A percentile compares a stretch with the other conserved stretches of the same genome.
Evolutionary conservation across 2,113 vertebrate species (phyloP).

Genomic region (Aspidoscelis tigris): DNA sequence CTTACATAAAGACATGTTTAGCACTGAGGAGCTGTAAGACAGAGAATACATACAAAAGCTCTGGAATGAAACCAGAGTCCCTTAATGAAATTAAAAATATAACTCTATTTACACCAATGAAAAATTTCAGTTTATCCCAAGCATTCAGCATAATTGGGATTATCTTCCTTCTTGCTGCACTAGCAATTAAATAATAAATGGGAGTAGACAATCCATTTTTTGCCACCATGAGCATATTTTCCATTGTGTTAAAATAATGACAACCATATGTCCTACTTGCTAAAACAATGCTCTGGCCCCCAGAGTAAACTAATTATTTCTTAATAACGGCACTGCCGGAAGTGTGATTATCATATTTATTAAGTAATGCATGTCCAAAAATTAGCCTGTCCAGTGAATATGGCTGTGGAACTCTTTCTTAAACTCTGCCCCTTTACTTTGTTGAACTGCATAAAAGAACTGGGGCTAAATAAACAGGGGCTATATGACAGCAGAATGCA

Average conservation of each 20-base stretch:
- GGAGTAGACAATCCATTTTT: slow-evolving; percentile 6
- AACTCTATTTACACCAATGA: neutral
- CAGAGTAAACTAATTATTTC: slow-evolving; percentile 27
- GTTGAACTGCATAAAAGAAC: slow-evolving; percentile 6
- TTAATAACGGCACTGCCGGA: neutral
- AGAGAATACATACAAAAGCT: neutral
- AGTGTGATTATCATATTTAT: neutral
- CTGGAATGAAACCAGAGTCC: neutral
- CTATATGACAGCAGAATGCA: slow-evolving; percentile 14
- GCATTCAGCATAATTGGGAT: neutral
- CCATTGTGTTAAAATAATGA: neutral
- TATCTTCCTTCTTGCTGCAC: slow-evolving; percentile 5
- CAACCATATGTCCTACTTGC: slow-evolving; percentile 2
- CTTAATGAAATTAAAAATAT: neutral
- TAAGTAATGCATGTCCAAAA: slow-evolving; percentile 22
- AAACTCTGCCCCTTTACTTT: slow-evolving; percentile 8
- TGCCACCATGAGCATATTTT: slow-evolving; percentile 17
- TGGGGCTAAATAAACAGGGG: neutral
- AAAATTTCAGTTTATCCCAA: slow-evolving; percentile 9
- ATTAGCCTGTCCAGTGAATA: slow-evolving; percentile 18
- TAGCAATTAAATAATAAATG: neutral
- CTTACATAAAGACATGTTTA: neutral
- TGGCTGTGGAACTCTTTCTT: neutral
- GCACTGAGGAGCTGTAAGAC: neutral
- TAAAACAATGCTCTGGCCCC: neutral